Evolutionary conservation across 2,797 vertebrate species (phyloP).

Genomic region (Sebastes iracundus): DNA sequence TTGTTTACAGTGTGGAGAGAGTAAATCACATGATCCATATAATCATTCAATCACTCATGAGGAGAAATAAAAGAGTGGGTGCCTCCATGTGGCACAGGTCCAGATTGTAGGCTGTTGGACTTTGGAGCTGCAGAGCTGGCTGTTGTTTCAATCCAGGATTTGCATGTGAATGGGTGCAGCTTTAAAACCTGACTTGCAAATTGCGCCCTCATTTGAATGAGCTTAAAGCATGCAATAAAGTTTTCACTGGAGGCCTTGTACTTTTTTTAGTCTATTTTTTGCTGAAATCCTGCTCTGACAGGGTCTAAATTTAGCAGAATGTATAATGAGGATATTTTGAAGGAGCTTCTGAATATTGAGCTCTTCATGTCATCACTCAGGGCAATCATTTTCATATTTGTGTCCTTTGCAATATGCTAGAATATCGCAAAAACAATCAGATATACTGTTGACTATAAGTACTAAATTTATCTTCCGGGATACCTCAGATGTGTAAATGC

Average conservation of each 20-base stretch:
- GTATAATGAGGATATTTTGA: conserved; percentile 36
- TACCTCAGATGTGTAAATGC: no score
- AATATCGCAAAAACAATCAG: neutral
- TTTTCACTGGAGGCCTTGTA: conserved; percentile 9
- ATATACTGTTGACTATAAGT: neutral
- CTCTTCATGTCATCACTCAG: neutral
- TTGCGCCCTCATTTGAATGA: conserved; percentile 45
- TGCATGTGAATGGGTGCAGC: conserved; percentile 61
- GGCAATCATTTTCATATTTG: neutral
- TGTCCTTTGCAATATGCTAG: neutral
- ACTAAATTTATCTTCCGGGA: neutral
- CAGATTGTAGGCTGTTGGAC: conserved; percentile 1
- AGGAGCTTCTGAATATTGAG: conserved; percentile 8
- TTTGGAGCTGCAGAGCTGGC: neutral
- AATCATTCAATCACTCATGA: neutral
- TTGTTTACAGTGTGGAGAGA: no score
- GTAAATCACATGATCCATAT: neutral
- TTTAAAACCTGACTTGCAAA: conserved; percentile 41
- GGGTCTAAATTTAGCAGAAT: conserved; percentile 44
- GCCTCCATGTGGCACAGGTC: conserved; percentile 7
- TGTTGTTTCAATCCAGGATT: conserved; percentile 39
- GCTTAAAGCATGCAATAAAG: conserved; percentile 8
- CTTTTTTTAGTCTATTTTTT: conserved; percentile 12
- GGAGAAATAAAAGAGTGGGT: neutral
- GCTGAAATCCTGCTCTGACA: neutral